Evolutionary conservation across 2,888 invertebrate species (phyloP), one percentile per base, ranked within the genome.

Genomic region (Atherix ibis): DNA sequence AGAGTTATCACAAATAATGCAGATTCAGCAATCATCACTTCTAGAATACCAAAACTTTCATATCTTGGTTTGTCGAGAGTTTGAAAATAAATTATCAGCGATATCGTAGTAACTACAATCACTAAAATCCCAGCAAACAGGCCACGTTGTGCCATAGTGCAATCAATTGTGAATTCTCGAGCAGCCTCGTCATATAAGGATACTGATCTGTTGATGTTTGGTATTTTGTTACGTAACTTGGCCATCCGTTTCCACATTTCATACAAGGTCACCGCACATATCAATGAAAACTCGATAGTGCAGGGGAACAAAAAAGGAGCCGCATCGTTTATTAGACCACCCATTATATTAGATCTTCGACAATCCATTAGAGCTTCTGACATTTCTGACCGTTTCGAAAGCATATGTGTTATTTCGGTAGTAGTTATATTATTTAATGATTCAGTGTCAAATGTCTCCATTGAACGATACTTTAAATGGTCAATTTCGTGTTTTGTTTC

Each of bases 171-270:
- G 55, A 74, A 73, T 46, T 72, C 70, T 47, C 69, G 64, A 29
- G 66, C 49, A 8, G 66, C 33, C 40, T 40, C 38, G 5, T 35
- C 30, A 28, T 28, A 31, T 12, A 24, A 17, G 22, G 22, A 22
- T 6, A 22, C 10, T 22, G 6, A 8, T 10, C 22, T 6, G 6
- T 22, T 6, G 6, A 8, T 22, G 6, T 8, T 10, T 22, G 10
- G 10, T 10, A 10, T 6, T 10, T 22, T 22, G n/a, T n/a, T n/a
- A 6, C 22, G 5, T 26, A 26, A 26, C 79, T 80, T 84, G 84
- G 72, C 19, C 9, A 76, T 73, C 62, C 80, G 78, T 60, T 80
- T 80, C 81, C 84, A 85, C 73, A 85, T 81, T 54, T 83, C 78
- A 51, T 78, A 84, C 38, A 80, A 62, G 46, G 83, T 73, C 27